phyloP scores from a whole-genome alignment of 2,113 vertebrate genomes.

The Electrona antarctica region DNA sequence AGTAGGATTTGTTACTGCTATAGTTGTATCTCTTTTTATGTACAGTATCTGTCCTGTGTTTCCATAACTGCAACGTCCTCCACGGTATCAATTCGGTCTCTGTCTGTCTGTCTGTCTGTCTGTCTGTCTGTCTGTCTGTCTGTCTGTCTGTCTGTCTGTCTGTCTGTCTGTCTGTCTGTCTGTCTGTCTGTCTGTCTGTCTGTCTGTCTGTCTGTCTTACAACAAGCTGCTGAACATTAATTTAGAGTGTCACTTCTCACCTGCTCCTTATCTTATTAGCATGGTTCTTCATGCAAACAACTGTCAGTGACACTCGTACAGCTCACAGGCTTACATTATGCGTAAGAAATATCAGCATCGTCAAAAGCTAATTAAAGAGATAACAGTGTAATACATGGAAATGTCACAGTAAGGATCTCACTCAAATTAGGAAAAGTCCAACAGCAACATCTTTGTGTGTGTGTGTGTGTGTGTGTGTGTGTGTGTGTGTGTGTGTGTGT shows the following conservation, averaged over 20 bases:
- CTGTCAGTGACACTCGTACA: slow-evolving; percentile 36
- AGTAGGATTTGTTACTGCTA: too few relatives aligned
- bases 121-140: too few relatives aligned
- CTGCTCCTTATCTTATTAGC: slow-evolving; percentile 9
- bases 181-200: too few relatives aligned
- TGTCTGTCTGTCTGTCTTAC: too few relatives aligned
- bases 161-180: too few relatives aligned
- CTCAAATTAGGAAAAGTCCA: slow-evolving; percentile 45
- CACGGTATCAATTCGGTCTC: too few relatives aligned
- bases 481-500: slow-evolving; percentile 22
- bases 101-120: too few relatives aligned
- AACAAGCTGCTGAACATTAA: too few relatives aligned
- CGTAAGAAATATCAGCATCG: slow-evolving; percentile 11
- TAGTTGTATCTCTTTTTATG: too few relatives aligned
- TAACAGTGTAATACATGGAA: slow-evolving; percentile 30
- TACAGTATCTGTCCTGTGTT: too few relatives aligned
- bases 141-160: too few relatives aligned
- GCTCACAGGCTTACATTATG: not conserved
- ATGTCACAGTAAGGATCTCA: slow-evolving; percentile 36
- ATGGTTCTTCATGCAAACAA: slow-evolving; percentile 15
- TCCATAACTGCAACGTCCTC: too few relatives aligned
- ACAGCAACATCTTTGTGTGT: slow-evolving; percentile 5
- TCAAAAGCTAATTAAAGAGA: slow-evolving; percentile 17
- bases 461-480: slow-evolving; percentile 18
- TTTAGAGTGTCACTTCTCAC: slow-evolving; percentile 10